Conservation (phyloP, 1,140 invertebrate species). For the Armadillidium nasatum region DNA sequence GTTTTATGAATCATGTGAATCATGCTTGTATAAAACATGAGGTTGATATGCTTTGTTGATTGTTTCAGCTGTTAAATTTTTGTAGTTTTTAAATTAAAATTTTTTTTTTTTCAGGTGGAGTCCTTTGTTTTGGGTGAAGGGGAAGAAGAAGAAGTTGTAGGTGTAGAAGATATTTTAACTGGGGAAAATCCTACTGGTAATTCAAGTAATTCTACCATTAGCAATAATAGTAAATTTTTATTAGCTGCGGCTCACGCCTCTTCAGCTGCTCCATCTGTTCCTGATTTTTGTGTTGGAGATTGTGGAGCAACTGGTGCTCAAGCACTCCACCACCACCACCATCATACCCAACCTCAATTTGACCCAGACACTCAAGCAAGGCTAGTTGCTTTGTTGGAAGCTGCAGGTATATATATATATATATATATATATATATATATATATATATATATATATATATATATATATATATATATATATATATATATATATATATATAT, state of each 20-base stretch:
- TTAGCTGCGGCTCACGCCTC: slow-evolving; percentile 61
- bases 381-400: slow-evolving; percentile 80
- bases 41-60: no score
- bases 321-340: slow-evolving; percentile 30
- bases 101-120: slow-evolving; percentile 49
- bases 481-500: slow-evolving; percentile 25
- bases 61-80: not conserved
- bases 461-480: slow-evolving; percentile 24
- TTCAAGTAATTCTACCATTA: slow-evolving; percentile 18
- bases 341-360: slow-evolving; percentile 58
- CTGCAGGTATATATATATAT: slow-evolving; percentile 62
- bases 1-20: no score
- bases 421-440: slow-evolving; percentile 6
- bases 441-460: not conserved
- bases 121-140: slow-evolving; percentile 53
- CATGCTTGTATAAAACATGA: no score
- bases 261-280: slow-evolving; percentile 57
- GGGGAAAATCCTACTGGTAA: slow-evolving; percentile 5
- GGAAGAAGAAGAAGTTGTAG: slow-evolving; percentile 46
- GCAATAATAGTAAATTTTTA: slow-evolving; percentile 56
- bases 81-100: slow-evolving; percentile 7
- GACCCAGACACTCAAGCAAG: slow-evolving; percentile 84
- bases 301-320: slow-evolving; percentile 30
- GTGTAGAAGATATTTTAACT: slow-evolving; percentile 23
- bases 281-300: slow-evolving; percentile 30